phyloP scores from a whole-genome alignment of 1,140 invertebrate genomes.

The Atopsyche davidsoni region DNA sequence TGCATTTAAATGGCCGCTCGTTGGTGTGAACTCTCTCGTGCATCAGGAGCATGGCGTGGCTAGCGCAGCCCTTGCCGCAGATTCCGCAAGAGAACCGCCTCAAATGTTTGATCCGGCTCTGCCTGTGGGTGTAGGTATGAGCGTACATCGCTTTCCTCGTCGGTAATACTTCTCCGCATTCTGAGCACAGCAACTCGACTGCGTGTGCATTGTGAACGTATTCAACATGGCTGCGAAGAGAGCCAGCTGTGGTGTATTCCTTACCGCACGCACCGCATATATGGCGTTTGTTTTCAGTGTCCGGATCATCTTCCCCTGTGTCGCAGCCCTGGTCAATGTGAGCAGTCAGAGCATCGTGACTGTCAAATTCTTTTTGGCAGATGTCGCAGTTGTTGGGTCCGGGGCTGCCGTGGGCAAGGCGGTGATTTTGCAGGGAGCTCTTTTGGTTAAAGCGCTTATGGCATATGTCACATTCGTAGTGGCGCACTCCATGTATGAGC shows the following conservation, averaged over 20 bases:
- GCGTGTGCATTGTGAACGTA: conserved; percentile 37
- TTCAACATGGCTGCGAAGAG: conserved; percentile 44
- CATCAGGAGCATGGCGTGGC: conserved; percentile 51
- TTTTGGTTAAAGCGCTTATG: conserved; percentile 44
- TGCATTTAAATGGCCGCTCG: conserved; percentile 49
- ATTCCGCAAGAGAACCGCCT: conserved; percentile 42
- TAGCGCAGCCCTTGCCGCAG: conserved; percentile 45
- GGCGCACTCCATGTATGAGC: conserved; percentile 51
- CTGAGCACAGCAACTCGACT: conserved; percentile 34
- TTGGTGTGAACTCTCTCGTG: conserved; percentile 52
- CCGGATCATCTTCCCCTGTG: conserved; percentile 36
- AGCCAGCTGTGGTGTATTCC: conserved; percentile 42
- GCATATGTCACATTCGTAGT: conserved; percentile 50
- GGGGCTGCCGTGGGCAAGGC: conserved; percentile 37
- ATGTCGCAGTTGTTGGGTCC: conserved; percentile 37
- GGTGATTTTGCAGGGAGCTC: conserved; percentile 46
- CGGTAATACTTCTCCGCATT: conserved; percentile 36
- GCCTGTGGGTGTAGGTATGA: conserved; percentile 34
- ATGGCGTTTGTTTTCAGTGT: conserved; percentile 40
- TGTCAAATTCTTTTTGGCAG: conserved; percentile 39
- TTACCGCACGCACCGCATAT: conserved; percentile 49
- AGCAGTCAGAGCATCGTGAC: conserved; percentile 30
- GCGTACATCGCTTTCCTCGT: conserved; percentile 35
- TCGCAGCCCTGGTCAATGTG: conserved; percentile 40
- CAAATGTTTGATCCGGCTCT: conserved; percentile 32